Evolutionary conservation across 1,140 invertebrate species (phyloP).

Genomic region (Procambarus clarkii): DNA sequence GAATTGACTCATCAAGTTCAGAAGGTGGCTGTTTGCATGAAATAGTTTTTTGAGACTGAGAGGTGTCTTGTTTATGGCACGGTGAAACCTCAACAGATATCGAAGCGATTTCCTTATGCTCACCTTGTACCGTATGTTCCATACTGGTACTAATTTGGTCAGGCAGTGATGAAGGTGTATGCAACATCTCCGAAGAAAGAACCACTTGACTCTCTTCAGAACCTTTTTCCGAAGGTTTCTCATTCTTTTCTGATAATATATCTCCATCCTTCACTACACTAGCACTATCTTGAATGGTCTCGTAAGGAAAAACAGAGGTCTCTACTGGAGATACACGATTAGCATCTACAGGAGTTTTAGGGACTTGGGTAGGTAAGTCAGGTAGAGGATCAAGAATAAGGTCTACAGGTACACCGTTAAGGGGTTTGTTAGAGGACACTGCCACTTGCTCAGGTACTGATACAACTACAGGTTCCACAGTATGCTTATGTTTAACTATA

Average conservation of each 20-base stretch:
- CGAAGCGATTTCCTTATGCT: not conserved
- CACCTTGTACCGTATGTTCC: not conserved
- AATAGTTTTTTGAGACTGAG: not conserved
- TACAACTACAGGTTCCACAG: constrained; percentile 55
- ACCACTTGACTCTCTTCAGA: not conserved
- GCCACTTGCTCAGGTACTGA: constrained; percentile 68
- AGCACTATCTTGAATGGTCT: constrained; percentile 1
- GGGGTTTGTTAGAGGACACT: constrained; percentile 34
- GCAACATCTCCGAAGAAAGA: not conserved
- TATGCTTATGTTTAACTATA: constrained; percentile 5
- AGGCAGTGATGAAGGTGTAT: not conserved
- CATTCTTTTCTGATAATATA: not conserved
- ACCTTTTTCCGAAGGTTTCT: not conserved
- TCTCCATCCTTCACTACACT: not conserved
- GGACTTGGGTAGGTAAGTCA: constrained; percentile 22
- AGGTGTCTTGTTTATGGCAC: not conserved
- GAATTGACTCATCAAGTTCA: not conserved
- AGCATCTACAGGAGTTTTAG: constrained; percentile 44
- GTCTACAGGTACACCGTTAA: constrained; percentile 26
- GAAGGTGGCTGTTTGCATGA: no score
- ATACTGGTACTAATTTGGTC: not conserved
- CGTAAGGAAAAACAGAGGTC: not conserved
- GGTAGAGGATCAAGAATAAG: constrained; percentile 7
- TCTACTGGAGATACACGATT: constrained; percentile 30
- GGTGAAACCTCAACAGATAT: not conserved